Evolutionary conservation across 2,888 invertebrate species (phyloP), one percentile per base, ranked within the genome.

Genomic region (Synergus laeviventris): DNA sequence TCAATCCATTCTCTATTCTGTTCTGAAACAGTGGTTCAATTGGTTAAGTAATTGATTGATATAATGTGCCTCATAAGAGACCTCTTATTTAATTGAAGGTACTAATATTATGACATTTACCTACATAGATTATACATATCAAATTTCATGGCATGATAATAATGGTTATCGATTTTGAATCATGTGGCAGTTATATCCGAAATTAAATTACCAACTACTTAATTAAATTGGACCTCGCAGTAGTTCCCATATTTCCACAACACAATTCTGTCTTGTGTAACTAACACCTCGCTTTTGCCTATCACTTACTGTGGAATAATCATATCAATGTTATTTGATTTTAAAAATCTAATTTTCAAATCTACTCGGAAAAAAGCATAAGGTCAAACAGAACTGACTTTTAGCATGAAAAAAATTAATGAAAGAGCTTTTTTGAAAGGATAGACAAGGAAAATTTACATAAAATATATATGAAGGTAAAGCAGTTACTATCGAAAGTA

Each of bases 121-220:
- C n/a, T n/a, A n/a, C n/a, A n/a, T n/a, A n/a, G n/a, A n/a, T n/a
- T n/a, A n/a, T n/a, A n/a, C n/a, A n/a, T n/a, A n/a, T n/a, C n/a
- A n/a, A n/a, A n/a, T n/a, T n/a, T n/a, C n/a, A n/a, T n/a, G n/a
- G n/a, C n/a, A n/a, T n/a, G n/a, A n/a, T 61, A 39, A 39, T 31
- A 49, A 21, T 16, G 14, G 21, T 21, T 31, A 70, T 49, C n/a
- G n/a, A 70, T 70, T 49, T 70, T 49, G n/a, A 16, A 1, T 31
- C 7, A 70, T 16, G 21, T 9, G 8, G 8, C 24, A 49, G 45
- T 70, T 64, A 21, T 3, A 21, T 9, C 31, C 31, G 49, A 70
- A 31, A 49, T 70, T 24, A 70, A 70, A 70, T 66, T 70, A 70
- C 8, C n/a, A 16, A 21, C 1, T 45, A 70, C 45, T 70, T 70